Evolutionary conservation across 2,888 invertebrate genomes (phyloP), one percentile per base, ranked within the genome.

Genomic region (Conistra vaccinii): DNA sequence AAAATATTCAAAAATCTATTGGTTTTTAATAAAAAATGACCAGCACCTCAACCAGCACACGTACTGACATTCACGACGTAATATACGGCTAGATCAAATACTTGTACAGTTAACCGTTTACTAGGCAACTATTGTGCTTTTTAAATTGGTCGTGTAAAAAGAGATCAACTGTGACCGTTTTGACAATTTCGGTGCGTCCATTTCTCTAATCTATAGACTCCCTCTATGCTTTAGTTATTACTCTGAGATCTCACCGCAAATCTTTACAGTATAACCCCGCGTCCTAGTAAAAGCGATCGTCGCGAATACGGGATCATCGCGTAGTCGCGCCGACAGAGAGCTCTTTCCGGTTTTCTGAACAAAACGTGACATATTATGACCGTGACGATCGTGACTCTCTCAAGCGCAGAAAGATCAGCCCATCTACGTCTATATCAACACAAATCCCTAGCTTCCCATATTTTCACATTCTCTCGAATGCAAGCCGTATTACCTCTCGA

Each of bases 401-500:
- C 12, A 4, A 29, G 45, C 45, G 17, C 32, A 61, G 14, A 73
- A n/a, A 45, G 35, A 57, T 57, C 45, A n/a, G 2, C 29, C 20
- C n/a, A 48, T 63, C 17, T 32, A 42, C 14, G 42, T 63, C n/a
- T 42, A 32, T 12, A 63, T 51, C 7, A 53, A 45, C 14, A n/a
- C 26, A 35, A 74, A 80, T 60, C 51, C 51, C 35, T 14, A 7
- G 35, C 26, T 53, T 39, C 17, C 20, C 26, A 65, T 60, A 53
- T 29, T 60, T 71, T 58, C 35, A 35, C n/a, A 65, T 60, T 45
- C 12, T 29, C 45, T 51, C 14, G 7, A 57, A 76, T 39, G 29
- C 45, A 29, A 48, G 23, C 5, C 23, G 42, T 53, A 14, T 35
- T 26, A 7, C 17, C 32, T 42, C 53, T n/a, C 10, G n/a, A 55